Evolutionary conservation across 2,113 vertebrate species (phyloP), one percentile per base, ranked within the genome.

Genomic region (Chauna torquata): DNA sequence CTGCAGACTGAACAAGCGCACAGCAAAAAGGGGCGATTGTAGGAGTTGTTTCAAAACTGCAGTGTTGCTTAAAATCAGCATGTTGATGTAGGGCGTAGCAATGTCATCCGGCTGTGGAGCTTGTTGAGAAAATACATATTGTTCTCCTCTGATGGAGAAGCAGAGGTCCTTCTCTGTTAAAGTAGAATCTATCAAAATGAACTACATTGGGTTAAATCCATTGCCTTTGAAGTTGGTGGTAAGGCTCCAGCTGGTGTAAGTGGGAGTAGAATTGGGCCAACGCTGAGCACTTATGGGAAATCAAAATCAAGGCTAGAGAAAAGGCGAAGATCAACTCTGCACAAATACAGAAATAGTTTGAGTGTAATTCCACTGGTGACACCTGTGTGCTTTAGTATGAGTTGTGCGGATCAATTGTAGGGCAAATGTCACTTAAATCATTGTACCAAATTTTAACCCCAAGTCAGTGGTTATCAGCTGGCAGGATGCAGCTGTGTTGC

Each of bases 221-320:
- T 91, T 94, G 93, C 93, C 88, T 94, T 95, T 94, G 64, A 91
- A 94, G 88, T 40, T 40, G 70, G 52, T 82, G 69, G 94, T 86
- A 82, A 91, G 79, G 91, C 74, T 97, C 93, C 52, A 23, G 13
- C 52, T 95, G 86, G 89, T 94, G 80, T 90, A 93, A 91, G 88
- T 91, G 80, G 80, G 80, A 81, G 69, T 75, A 90, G 81, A 92
- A 94, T 88, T 91, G 95, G 94, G 91, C 77, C 92, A 95, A 12
- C 57, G 5, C 86, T 71, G 72, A 92, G 89, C 83, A 92, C 84
- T 89, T 96, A 90, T 66, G 95, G 94, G 96, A 97, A 95, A 96
- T 94, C 16, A 66, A 89, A 94, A 97, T 97, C 94, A 96, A 96
- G 92, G 96, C 89, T 96, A 95, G 86, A 89, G 93, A 91, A 91